Evolutionary conservation across 2,888 invertebrate genomes (phyloP).

Genomic region (Gryllus longicercus): DNA sequence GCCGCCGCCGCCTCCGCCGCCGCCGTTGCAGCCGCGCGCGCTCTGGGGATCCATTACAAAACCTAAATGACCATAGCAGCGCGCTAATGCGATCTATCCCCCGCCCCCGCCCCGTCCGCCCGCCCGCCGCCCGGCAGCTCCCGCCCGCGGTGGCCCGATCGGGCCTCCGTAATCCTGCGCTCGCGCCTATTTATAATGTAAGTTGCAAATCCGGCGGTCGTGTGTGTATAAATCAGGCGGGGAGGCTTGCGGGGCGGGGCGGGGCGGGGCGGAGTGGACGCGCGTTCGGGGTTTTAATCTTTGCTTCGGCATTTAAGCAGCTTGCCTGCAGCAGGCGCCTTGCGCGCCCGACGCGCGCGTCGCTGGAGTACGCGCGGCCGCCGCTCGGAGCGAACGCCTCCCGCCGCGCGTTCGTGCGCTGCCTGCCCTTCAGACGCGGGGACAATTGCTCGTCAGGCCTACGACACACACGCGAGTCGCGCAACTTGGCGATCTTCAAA

Average conservation of each 20-base stretch:
- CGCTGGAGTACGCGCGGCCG: background rate
- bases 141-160: background rate
- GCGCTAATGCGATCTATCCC: background rate
- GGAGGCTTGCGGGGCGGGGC: background rate
- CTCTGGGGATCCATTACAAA: slow-evolving; percentile 17
- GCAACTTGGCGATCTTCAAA: too few species aligned
- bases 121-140: background rate
- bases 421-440: too few species aligned
- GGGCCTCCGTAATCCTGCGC: background rate
- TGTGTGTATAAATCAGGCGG: slow-evolving; percentile 2
- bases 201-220: slow-evolving; percentile 9
- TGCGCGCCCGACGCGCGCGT: background rate
- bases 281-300: slow-evolving; percentile 1
- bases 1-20: background rate
- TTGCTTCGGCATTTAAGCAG: slow-evolving; percentile 1
- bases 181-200: slow-evolving; percentile 10
- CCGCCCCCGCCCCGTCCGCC: background rate
- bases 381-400: background rate
- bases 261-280: background rate
- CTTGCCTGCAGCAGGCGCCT: background rate
- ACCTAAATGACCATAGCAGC: slow-evolving; percentile 17
- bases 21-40: background rate
- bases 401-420: too few species aligned
- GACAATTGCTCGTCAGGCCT: too few species aligned
- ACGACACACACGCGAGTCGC: too few species aligned